These are phyloP conservation scores for Artemia sinica DNA, from an alignment of 2,888 invertebrate species.

Conservation along the genomic window DNA sequence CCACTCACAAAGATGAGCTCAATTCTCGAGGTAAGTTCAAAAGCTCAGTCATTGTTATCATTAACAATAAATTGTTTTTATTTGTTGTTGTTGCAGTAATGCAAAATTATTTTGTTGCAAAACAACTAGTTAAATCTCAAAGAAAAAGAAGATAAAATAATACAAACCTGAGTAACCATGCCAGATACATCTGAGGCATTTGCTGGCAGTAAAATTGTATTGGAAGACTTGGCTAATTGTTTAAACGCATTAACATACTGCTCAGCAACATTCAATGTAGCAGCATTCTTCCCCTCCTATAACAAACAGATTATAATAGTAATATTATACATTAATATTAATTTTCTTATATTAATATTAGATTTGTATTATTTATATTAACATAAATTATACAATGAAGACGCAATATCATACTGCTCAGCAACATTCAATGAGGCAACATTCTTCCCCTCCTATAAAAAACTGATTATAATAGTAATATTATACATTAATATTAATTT, in stretches of 20 bases:
- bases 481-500: no score
- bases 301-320: constrained; percentile 23
- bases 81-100: no score
- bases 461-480: no score
- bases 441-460: constrained; percentile 52
- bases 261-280: constrained; percentile 77
- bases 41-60: no score
- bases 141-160: neutral
- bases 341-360: no score
- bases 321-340: no score
- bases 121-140: no score
- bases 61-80: no score
- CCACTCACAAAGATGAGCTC: no score
- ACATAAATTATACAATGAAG: constrained; percentile 31
- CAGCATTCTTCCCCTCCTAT: constrained; percentile 69
- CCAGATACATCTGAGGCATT: constrained; percentile 65
- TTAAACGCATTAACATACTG: constrained; percentile 88
- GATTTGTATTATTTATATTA: no score
- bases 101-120: no score
- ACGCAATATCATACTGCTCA: constrained; percentile 87
- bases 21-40: no score
- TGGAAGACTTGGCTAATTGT: constrained; percentile 76
- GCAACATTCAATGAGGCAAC: constrained; percentile 84
- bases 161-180: constrained; percentile 56
- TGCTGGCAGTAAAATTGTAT: constrained; percentile 81